Base-by-base conservation (phyloP, 2,888 invertebrate species). In the Campoplex nolae region DNA sequence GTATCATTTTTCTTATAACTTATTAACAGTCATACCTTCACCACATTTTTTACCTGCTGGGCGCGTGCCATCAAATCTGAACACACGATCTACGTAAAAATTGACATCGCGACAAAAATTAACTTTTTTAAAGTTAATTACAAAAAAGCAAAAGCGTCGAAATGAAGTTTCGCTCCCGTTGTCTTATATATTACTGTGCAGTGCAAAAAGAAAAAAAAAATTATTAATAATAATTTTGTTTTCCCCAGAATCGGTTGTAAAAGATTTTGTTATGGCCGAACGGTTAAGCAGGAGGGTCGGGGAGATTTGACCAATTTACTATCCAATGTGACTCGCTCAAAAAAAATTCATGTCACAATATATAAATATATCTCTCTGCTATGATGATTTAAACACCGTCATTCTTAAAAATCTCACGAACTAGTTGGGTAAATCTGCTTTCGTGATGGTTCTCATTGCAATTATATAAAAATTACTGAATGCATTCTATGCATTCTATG, bases 31-130 rank as follows among this genome's bases (percentile, higher is more conserved):
- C 83, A 78, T 84, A 85, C 75, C 38, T 90, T 88, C 91, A 88
- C 86, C 92, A 92, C 91, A 88, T 91, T 93, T 92, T 86, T 89
- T 92, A 93, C 23, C 4, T 38, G 38, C 90, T 68, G 88, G 89
- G 91, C 93, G 91, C 93, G 93, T 92, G 93, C 71, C 54, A 62
- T 13, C 23, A n/a, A 76, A n/a, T 6, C 32, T 32, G 16, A 62
- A 62, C 16, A 13, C 6, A 0, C 32, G 11, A 32, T 62, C 62
- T 18, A 1, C 13, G 28, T 58, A 0, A 4, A 7, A 62, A 62
- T 32, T 23, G 23, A 23, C 23, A 23, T 23, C 23, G 23, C 0
- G 23, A 23, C 23, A 23, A 23, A 23, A 23, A 23, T 23, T 23
- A 23, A 23, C 23, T 23, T 23, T 23, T 23, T 23, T 23, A 23